Conservation (phyloP, 37 sponge, comb jelly and placozoan species). For the Mnemiopsis leidyi region DNA sequence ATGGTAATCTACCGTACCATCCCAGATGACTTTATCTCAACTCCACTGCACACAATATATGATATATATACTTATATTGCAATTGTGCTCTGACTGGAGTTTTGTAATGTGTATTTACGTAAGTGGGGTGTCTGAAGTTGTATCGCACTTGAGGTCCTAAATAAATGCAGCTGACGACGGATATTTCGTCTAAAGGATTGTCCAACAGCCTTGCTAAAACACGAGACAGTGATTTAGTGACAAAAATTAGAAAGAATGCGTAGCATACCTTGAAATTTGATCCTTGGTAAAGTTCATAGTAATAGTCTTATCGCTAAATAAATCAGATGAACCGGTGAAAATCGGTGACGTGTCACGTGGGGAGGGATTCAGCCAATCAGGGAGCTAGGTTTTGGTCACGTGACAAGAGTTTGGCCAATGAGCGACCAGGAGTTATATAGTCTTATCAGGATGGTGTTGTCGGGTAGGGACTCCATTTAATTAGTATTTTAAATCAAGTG, state of each 20-base stretch:
- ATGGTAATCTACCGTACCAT: neutral
- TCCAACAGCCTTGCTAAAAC: neutral
- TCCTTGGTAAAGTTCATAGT: constrained; percentile 39
- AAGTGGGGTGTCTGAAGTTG: too few species aligned
- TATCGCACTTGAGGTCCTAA: too few species aligned
- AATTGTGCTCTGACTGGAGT: too few species aligned
- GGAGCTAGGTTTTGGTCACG: neutral
- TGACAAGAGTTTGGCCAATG: neutral
- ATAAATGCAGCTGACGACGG: too few species aligned
- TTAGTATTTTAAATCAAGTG: constrained; percentile 63
- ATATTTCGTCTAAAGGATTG: neutral
- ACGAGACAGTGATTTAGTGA: constrained; percentile 42
- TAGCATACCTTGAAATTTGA: constrained; percentile 32
- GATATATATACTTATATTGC: too few species aligned
- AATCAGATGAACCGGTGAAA: constrained; percentile 7
- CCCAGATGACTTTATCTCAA: neutral
- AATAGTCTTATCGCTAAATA: constrained; percentile 64
- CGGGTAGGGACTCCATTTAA: constrained; percentile 30
- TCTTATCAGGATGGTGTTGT: constrained; percentile 50
- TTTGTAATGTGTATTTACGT: too few species aligned
- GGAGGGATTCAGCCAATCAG: neutral
- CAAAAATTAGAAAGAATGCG: constrained; percentile 50
- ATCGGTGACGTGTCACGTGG: constrained; percentile 14
- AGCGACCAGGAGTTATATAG: neutral
- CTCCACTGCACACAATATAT: too few species aligned